These are phyloP conservation scores for Tetranychus urticae DNA, from an alignment of 1,140 invertebrate genomes.

Conservation along the genomic window DNA sequence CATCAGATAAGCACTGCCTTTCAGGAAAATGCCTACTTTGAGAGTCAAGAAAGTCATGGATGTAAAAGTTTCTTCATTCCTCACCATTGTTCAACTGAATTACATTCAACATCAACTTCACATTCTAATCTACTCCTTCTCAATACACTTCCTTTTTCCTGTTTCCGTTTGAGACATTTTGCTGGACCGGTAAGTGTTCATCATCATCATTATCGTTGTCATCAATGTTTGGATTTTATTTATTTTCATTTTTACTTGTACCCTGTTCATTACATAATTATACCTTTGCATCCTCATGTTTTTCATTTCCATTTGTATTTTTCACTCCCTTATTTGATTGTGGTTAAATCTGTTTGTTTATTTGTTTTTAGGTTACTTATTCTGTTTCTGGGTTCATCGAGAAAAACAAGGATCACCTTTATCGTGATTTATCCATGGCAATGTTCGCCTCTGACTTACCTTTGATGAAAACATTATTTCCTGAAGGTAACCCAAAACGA, in stretches of 20 bases:
- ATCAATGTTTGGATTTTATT: no score
- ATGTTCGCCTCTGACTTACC: constrained; percentile 47
- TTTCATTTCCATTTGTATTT: no score
- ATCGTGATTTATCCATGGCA: constrained; percentile 54
- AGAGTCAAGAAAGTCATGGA: constrained; percentile 33
- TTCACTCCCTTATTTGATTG: no score
- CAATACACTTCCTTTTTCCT: constrained; percentile 13
- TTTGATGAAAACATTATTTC: constrained; percentile 36
- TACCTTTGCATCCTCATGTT: no score
- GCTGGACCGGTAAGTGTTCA: constrained; percentile 37
- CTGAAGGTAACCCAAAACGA: constrained; percentile 32
- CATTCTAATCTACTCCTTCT: constrained; percentile 7
- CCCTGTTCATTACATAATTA: no score
- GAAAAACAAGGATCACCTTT: constrained; percentile 79
- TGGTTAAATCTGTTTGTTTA: no score
- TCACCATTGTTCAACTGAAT: background rate
- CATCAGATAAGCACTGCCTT: constrained; percentile 48
- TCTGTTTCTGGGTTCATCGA: constrained; percentile 66
- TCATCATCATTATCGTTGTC: background rate
- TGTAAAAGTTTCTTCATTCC: constrained; percentile 4
- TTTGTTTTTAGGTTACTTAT: constrained; percentile 46
- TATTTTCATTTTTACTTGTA: no score
- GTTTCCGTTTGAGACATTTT: constrained; percentile 61
- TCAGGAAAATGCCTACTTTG: constrained; percentile 47
- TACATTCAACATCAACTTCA: constrained; percentile 7